phyloP scores from a whole-genome alignment of 2,797 vertebrate species.

The Malacoctenus gilli region DNA sequence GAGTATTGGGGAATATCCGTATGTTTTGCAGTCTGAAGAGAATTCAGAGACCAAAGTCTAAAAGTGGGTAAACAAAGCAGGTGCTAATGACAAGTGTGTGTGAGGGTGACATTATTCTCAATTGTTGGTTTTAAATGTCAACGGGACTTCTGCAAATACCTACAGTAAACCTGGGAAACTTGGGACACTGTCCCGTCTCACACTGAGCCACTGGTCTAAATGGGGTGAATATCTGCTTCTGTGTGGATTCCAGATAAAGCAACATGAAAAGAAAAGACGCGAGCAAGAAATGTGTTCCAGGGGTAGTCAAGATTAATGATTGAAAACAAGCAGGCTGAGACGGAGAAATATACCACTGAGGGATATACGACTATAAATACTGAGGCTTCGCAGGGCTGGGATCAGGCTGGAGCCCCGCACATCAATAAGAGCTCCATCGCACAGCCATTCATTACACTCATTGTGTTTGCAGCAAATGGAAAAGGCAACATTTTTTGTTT shows the following conservation, averaged over 20 bases:
- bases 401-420: conserved; percentile 23
- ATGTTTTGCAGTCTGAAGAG: too few species aligned
- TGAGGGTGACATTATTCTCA: too few species aligned
- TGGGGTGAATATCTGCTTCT: conserved; percentile 12
- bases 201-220: conserved; percentile 1
- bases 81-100: too few species aligned
- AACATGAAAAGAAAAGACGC: conserved; percentile 25
- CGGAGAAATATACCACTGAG: conserved; percentile 38
- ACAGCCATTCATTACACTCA: conserved; percentile 13
- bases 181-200: conserved; percentile 1
- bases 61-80: too few species aligned
- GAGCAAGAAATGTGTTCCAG: conserved; percentile 26
- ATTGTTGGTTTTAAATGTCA: too few species aligned
- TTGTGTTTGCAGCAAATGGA: conserved; percentile 14
- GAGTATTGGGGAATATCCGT: too few species aligned
- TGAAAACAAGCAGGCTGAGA: conserved; percentile 43
- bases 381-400: conserved; percentile 30
- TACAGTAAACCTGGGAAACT: too few species aligned
- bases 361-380: conserved; percentile 49
- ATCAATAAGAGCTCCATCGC: conserved; percentile 24
- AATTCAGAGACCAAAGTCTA: too few species aligned
- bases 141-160: too few species aligned
- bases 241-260: conserved; percentile 8
- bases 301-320: conserved; percentile 42
- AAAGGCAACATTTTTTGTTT: conserved; percentile 2